Base-by-base conservation (phyloP, 2,797 vertebrate genomes). In the Morus bassanus region DNA sequence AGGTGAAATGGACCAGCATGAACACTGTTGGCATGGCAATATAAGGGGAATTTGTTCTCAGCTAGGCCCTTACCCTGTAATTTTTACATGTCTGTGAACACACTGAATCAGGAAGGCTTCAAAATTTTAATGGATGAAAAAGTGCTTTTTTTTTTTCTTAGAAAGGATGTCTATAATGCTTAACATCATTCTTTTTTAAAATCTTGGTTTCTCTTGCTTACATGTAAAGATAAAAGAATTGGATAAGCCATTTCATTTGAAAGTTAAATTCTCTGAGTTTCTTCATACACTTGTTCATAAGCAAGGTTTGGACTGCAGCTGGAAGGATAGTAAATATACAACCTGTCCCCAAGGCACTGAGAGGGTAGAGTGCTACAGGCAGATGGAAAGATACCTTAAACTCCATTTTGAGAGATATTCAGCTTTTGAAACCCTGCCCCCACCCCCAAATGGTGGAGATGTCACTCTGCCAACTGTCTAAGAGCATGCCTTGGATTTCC, bases 141-240 rank as follows among this genome's bases (percentile, higher is more conserved):
- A 45, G 3, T 13, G 7, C 0, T 1, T 3, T 3, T 4, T 45
- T 41, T 51, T 53, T 39, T 48, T 11, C 16, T 78, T 59, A 50
- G 41, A 67, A 88, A 78, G 18, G 39, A 31, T 65, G 61, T 21
- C 24, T 88, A 3, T 8, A 64, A 54, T 24, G 54, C 83, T 79
- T 73, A 64, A 48, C 24, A 91, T 3, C 7, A n/a, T 2, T 46
- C 30, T 33, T 30, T 39, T 65, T 85, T 67, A 53, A 79, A 92
- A 73, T n/a, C 33, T 54, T 75, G 3, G 37, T 63, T 43, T 78
- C 33, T 79, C n/a, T 75, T 82, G 28, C 30, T 27, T 82, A 65
- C 5, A 1, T 30, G 31, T 45, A 74, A 88, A 91, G 28, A 46
- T 23, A 59, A 90, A 79, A 37, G 51, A 65, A 67, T 43, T 46